Percentiles rank a stretch among this genome's conserved stretches.
Evolutionary conservation across 2,797 vertebrate genomes (phyloP).

Genomic region (Siniperca obscura): DNA sequence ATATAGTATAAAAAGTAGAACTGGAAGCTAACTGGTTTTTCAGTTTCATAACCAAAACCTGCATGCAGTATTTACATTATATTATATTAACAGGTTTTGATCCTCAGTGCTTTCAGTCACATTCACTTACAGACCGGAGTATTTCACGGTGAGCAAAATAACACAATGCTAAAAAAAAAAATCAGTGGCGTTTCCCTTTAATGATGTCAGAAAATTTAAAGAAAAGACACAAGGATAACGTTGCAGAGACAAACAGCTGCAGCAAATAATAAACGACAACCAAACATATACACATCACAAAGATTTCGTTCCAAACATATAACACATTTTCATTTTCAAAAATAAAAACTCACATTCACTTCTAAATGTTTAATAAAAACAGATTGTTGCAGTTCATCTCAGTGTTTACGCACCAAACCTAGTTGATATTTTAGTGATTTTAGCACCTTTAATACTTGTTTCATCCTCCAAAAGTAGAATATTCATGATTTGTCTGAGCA

Average conservation of each 20-base stretch:
- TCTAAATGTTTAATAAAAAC: background rate
- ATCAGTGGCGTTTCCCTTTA: conserved; percentile 44
- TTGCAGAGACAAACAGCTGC: background rate
- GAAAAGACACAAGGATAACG: background rate
- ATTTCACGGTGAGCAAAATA: background rate
- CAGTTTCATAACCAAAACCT: no score
- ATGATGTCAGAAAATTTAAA: conserved; percentile 10
- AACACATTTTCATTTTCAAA: background rate
- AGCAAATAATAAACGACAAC: conserved; percentile 6
- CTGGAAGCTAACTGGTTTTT: no score
- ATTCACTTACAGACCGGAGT: no score
- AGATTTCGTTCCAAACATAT: accelerated
- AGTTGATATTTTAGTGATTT: background rate
- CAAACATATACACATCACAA: background rate
- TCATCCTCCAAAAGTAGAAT: background rate
- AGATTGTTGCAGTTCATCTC: background rate
- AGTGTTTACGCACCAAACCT: conserved; percentile 9
- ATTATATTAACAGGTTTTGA: no score
- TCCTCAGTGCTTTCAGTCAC: no score
- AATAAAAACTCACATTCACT: background rate
- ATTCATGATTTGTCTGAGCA: background rate
- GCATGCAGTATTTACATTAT: no score
- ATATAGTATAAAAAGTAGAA: no score
- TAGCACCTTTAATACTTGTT: background rate
- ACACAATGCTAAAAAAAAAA: background rate